A percentile compares a stretch with the other conserved stretches of the same genome.
phyloP scores from a whole-genome alignment of 2,113 vertebrate species.

The Pleuronectes platessa region DNA sequence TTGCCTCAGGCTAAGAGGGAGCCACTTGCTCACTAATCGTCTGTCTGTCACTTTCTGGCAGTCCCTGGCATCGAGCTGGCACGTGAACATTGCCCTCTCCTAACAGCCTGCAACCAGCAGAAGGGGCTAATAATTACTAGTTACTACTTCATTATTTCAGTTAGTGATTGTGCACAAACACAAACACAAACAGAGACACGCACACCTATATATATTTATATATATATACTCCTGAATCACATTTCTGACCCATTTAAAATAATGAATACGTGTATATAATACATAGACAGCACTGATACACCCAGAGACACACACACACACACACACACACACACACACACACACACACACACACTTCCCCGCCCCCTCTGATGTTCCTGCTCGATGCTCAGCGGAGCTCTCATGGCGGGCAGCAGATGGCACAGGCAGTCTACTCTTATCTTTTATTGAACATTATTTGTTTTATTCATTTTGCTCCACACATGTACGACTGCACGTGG shows the following conservation, averaged over 20 bases:
- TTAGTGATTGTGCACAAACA: conserved; percentile 4
- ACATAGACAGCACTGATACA: background rate
- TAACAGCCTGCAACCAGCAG: conserved; percentile 49
- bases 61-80: conserved; percentile 71
- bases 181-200: too few relatives aligned
- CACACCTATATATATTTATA: too few relatives aligned
- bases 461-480: conserved; percentile 73
- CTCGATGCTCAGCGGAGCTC: conserved; percentile 49
- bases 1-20: conserved; percentile 68
- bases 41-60: conserved; percentile 73
- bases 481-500: conserved; percentile 50
- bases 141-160: conserved; percentile 35
- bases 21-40: conserved; percentile 73
- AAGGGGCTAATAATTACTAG: conserved; percentile 27
- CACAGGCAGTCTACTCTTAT: conserved; percentile 69
- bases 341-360: conserved; percentile 15
- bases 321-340: background rate
- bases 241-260: background rate
- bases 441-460: conserved; percentile 78
- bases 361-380: conserved; percentile 38
- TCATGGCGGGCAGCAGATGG: conserved; percentile 74
- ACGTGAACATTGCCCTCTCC: conserved; percentile 50
- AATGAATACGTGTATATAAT: background rate
- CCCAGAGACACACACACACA: background rate
- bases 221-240: background rate